Percentiles rank a stretch among this genome's conserved stretches.
These are phyloP conservation scores for Melanostigma gelatinosum DNA, from an alignment of 2,113 vertebrate species.

Conservation along the genomic window DNA sequence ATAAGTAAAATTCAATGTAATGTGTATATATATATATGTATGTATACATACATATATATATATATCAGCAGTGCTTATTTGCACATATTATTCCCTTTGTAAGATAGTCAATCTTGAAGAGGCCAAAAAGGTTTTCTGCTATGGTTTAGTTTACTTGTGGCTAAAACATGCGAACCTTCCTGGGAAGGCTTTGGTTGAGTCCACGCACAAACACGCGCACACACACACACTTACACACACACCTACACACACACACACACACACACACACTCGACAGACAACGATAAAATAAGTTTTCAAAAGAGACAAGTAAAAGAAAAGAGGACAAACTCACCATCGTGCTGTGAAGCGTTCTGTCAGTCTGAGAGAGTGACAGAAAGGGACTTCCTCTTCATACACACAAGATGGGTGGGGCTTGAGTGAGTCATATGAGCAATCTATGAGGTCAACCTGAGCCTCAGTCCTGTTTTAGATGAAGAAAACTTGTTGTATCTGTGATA, in stretches of 20 bases:
- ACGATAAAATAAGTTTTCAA: background rate
- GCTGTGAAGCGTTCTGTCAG: accelerated
- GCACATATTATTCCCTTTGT: background rate
- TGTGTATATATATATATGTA: no score
- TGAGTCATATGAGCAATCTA: background rate
- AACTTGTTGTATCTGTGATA: background rate
- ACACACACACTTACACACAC: background rate
- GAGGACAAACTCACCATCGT: constrained; percentile 29
- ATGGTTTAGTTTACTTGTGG: background rate
- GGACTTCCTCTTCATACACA: background rate
- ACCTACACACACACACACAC: background rate
- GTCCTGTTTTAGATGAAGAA: background rate
- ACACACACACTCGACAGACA: background rate
- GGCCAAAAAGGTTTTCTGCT: background rate
- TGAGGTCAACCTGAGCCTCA: background rate
- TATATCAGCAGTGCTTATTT: no score
- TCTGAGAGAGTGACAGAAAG: accelerated
- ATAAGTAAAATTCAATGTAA: background rate
- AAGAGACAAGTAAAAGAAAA: background rate
- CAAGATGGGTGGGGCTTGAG: background rate
- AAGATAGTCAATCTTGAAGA: background rate
- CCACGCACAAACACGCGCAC: no score
- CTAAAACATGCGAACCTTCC: background rate
- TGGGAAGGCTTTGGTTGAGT: background rate
- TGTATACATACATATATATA: background rate